Evolutionary conservation across 2,888 invertebrate genomes (phyloP).

Genomic region (Amiota communis): DNA sequence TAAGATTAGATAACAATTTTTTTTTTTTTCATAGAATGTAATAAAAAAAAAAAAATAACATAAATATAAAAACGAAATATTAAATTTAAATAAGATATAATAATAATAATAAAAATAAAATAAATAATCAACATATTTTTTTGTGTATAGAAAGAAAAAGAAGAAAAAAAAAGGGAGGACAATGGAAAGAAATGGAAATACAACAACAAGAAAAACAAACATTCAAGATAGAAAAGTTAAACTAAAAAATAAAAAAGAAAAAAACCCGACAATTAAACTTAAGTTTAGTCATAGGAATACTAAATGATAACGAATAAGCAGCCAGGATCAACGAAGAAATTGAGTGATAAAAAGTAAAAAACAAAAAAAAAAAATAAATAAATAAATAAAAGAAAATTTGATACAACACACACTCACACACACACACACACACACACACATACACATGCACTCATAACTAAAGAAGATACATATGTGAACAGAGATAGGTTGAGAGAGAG

Average conservation of each 20-base stretch:
- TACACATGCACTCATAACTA: slow-evolving; percentile 9
- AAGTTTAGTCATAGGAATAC: slow-evolving; percentile 15
- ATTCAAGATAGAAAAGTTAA: slow-evolving; percentile 13
- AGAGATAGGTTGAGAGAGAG: too few relatives aligned
- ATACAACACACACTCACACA: slow-evolving; percentile 37
- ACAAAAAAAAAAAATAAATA: slow-evolving; percentile 23
- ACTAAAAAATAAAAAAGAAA: slow-evolving; percentile 36
- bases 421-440: slow-evolving; percentile 12
- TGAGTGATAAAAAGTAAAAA: slow-evolving; percentile 66
- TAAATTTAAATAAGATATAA: slow-evolving; percentile 17
- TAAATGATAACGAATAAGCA: slow-evolving; percentile 50
- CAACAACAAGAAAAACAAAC: slow-evolving; percentile 40
- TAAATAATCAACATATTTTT: neutral
- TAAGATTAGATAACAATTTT: slow-evolving; percentile 6
- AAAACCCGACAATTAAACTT: slow-evolving; percentile 30
- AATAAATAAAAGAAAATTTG: slow-evolving; percentile 43
- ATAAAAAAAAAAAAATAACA: neutral
- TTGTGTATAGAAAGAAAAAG: slow-evolving; percentile 30
- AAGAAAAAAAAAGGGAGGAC: slow-evolving; percentile 7
- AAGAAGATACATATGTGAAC: neutral
- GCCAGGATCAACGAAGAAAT: slow-evolving; percentile 72
- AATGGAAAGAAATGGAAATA: slow-evolving; percentile 27
- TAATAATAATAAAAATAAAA: slow-evolving; percentile 13
- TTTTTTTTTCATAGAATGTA: neutral
- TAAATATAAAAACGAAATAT: neutral